phyloP scores from a whole-genome alignment of 2,888 invertebrate species.

The Caenorhabditis doughertyi region DNA sequence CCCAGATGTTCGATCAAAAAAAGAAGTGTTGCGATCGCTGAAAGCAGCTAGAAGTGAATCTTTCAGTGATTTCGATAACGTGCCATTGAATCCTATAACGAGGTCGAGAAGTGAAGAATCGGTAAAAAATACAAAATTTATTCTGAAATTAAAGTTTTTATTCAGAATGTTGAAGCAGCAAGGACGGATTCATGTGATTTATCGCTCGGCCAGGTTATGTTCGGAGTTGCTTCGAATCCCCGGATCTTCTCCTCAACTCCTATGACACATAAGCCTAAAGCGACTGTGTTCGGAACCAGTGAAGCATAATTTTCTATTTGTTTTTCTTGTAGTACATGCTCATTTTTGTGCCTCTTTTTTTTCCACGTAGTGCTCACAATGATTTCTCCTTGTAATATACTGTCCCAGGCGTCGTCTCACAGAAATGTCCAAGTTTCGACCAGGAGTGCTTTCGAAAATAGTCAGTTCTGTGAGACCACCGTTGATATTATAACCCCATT shows the following conservation, averaged over 20 bases:
- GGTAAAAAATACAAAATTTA: background rate
- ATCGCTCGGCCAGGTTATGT: conserved; percentile 52
- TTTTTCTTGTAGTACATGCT: conserved; percentile 10
- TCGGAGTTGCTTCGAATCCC: conserved; percentile 37
- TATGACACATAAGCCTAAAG: conserved; percentile 24
- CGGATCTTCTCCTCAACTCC: conserved; percentile 44
- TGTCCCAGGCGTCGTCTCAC: background rate
- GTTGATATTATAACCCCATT: conserved; percentile 12
- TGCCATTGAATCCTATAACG: conserved; percentile 21
- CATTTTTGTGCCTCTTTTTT: background rate
- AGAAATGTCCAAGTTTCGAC: background rate
- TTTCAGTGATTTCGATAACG: conserved; percentile 4
- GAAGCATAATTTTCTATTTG: conserved; percentile 14
- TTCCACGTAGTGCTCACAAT: conserved; percentile 9
- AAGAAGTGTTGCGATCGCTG: conserved; percentile 32
- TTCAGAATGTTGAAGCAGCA: conserved; percentile 17
- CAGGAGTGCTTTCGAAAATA: background rate
- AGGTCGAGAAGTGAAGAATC: conserved; percentile 20
- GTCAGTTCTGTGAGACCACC: background rate
- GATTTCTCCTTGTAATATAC: conserved; percentile 16
- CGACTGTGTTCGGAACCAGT: conserved; percentile 29
- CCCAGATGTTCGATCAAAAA: conserved; percentile 45
- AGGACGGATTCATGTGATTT: conserved; percentile 39
- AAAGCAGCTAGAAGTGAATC: conserved; percentile 26
- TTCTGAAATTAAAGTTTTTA: background rate